phyloP scores from a whole-genome alignment of 1,140 invertebrate genomes.

The Hyposmocoma kahamanoa region DNA sequence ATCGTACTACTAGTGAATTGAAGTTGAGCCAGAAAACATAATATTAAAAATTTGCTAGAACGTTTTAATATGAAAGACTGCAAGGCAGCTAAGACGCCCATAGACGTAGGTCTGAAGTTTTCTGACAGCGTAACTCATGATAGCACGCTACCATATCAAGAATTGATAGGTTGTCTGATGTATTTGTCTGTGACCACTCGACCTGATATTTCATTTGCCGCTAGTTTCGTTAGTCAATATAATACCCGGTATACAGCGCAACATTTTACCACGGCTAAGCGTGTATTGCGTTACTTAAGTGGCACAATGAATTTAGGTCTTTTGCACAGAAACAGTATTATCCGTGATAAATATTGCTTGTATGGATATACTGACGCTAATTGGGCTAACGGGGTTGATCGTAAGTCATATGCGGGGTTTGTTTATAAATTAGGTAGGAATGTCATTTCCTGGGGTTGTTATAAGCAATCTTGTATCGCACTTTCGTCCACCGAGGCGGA shows the following conservation, averaged over 20 bases:
- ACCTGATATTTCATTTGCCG: conserved; percentile 4
- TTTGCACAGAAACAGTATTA: neutral
- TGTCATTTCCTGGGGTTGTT: neutral
- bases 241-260: neutral
- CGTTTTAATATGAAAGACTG: neutral
- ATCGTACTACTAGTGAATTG: neutral
- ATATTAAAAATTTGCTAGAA: neutral
- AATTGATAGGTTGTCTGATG: conserved; percentile 5
- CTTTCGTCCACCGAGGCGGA: too few relatives aligned
- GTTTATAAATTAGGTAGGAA: neutral
- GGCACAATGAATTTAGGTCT: neutral
- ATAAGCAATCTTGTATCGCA: too few relatives aligned
- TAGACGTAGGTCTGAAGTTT: neutral
- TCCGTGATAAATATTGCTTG: neutral
- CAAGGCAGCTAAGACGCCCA: neutral
- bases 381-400: conserved; percentile 6
- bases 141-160: neutral
- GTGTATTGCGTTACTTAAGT: conserved; percentile 1
- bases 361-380: conserved; percentile 1
- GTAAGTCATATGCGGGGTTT: conserved; percentile 3
- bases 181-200: conserved; percentile 1
- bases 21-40: neutral
- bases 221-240: neutral
- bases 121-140: neutral
- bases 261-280: neutral